phyloP scores from a whole-genome alignment of 2,888 invertebrate genomes.

The Crematogaster levior region DNA sequence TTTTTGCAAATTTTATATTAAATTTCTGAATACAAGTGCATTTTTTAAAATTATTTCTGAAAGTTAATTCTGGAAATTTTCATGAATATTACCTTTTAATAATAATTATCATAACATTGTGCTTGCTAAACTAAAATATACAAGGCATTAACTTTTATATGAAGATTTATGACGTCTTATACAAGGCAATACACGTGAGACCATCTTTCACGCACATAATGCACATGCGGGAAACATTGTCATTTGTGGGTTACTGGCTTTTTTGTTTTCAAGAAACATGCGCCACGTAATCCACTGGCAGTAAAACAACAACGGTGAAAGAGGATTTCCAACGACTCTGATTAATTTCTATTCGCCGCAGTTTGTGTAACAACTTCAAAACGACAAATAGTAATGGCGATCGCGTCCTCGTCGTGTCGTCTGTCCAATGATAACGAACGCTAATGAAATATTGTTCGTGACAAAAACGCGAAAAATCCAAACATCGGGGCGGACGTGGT shows the following conservation, averaged over 20 bases:
- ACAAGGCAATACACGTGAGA: not conserved
- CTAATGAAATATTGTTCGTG: constrained; percentile 26
- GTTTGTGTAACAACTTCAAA: constrained; percentile 29
- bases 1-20: not conserved
- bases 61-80: not conserved
- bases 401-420: not conserved
- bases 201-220: constrained; percentile 11
- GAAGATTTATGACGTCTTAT: not conserved
- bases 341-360: constrained; percentile 34
- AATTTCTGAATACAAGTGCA: not conserved
- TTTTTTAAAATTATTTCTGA: not conserved
- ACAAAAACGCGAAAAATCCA: constrained; percentile 24
- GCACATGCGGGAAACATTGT: constrained; percentile 4
- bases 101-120: not conserved
- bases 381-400: constrained; percentile 25
- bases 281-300: constrained; percentile 4
- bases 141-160: not conserved
- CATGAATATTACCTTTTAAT: not conserved
- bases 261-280: constrained; percentile 2
- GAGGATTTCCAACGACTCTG: constrained; percentile 27
- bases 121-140: not conserved
- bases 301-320: constrained; percentile 11
- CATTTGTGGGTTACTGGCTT: not conserved
- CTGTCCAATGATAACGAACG: constrained; percentile 37
- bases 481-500: not conserved